phyloP scores from a whole-genome alignment of 2,888 invertebrate species.

The Trimorus sp. region DNA sequence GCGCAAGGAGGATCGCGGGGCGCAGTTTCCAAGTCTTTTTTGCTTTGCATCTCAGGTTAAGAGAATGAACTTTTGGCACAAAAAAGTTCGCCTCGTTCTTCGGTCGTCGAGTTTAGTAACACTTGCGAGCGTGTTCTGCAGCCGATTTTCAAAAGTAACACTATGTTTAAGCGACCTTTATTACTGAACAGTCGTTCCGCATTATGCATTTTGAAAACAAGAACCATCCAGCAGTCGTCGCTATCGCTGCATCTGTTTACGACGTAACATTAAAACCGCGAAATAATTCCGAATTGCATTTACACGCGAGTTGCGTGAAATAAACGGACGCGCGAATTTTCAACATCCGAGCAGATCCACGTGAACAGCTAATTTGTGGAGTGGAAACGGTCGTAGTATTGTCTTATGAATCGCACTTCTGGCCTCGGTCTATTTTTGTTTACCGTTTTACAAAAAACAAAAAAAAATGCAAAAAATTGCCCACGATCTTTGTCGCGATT shows the following conservation, averaged over 20 bases:
- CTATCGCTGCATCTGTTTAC: slow-evolving; percentile 50
- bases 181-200: slow-evolving; percentile 45
- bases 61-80: too few species aligned
- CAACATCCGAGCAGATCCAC: too few species aligned
- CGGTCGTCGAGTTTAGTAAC: slow-evolving; percentile 18
- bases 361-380: too few species aligned
- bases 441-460: too few species aligned
- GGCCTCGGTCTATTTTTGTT: too few species aligned
- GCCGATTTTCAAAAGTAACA: slow-evolving; percentile 31
- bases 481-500: too few species aligned
- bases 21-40: neutral
- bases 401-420: too few species aligned
- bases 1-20: neutral
- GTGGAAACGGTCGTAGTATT: too few species aligned
- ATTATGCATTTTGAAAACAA: slow-evolving; percentile 42
- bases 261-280: slow-evolving; percentile 42
- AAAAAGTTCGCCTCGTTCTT: too few species aligned
- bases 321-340: slow-evolving; percentile 6
- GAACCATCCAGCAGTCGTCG: slow-evolving; percentile 42
- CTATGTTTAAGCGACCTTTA: slow-evolving; percentile 37
- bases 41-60: too few species aligned
- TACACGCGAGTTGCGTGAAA: slow-evolving; percentile 8
- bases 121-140: slow-evolving; percentile 28
- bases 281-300: slow-evolving; percentile 16
- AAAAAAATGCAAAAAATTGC: too few species aligned